These are phyloP conservation scores for Pelosia muscerda DNA, from an alignment of 2,888 invertebrate genomes.

Conservation along the genomic window DNA sequence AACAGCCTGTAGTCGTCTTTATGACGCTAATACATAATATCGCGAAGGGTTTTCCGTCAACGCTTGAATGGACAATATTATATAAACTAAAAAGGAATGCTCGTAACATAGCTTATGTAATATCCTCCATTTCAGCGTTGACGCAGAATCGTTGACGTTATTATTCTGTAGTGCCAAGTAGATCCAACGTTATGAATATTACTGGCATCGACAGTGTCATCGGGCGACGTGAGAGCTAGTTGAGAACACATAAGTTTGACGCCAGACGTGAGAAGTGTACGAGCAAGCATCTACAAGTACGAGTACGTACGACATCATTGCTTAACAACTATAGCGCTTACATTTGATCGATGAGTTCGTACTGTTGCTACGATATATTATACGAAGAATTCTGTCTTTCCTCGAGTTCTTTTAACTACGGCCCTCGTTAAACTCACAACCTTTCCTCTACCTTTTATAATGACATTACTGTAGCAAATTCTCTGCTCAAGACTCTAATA, in stretches of 20 bases:
- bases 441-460: conserved; percentile 67
- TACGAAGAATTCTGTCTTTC: conserved; percentile 57
- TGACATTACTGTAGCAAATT: conserved; percentile 70
- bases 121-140: conserved; percentile 27
- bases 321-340: conserved; percentile 51
- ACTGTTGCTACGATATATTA: conserved; percentile 71
- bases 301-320: conserved; percentile 46
- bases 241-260: conserved; percentile 60
- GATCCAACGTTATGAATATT: conserved; percentile 48
- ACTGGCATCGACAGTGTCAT: conserved; percentile 44
- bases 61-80: conserved; percentile 2
- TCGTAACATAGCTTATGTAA: conserved; percentile 23
- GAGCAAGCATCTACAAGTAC: conserved; percentile 48
- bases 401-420: conserved; percentile 45
- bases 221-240: conserved; percentile 46
- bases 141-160: conserved; percentile 27
- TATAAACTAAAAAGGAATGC: conserved; percentile 21
- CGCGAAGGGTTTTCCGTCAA: neutral
- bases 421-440: conserved; percentile 66
- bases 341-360: conserved; percentile 78
- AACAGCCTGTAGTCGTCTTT: neutral
- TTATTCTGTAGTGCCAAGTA: conserved; percentile 44
- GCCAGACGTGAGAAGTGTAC: conserved; percentile 46
- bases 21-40: neutral
- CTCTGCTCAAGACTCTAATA: conserved; percentile 61